phyloP scores from a whole-genome alignment of 2,888 invertebrate genomes.

The Scaptomyza polygonia region DNA sequence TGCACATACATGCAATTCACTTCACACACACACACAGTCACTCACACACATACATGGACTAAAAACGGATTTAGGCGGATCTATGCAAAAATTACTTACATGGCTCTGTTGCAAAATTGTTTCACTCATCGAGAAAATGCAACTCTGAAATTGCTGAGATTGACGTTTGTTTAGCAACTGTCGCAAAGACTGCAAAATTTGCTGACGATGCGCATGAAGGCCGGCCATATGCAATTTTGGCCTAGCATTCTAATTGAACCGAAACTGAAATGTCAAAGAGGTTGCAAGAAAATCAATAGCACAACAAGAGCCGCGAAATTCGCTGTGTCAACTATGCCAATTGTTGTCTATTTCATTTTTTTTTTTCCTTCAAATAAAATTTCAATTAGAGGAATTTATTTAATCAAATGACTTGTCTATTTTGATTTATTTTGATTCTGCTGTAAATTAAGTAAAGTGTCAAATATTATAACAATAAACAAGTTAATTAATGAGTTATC shows the following conservation, averaged over 20 bases:
- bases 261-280: constrained; percentile 60
- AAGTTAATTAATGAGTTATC: too few species aligned
- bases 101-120: constrained; percentile 38
- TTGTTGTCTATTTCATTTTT: neutral
- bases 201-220: constrained; percentile 47
- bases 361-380: neutral
- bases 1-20: constrained; percentile 72
- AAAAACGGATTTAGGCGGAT: constrained; percentile 58
- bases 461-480: too few species aligned
- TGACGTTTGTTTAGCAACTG: constrained; percentile 61
- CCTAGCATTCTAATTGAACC: constrained; percentile 69
- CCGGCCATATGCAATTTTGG: constrained; percentile 42
- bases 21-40: constrained; percentile 38
- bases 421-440: too few species aligned
- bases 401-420: too few species aligned
- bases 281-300: constrained; percentile 33
- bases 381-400: constrained; percentile 3
- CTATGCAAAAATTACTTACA: constrained; percentile 62
- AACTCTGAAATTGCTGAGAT: constrained; percentile 65
- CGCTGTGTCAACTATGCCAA: constrained; percentile 1
- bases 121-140: constrained; percentile 28
- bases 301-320: constrained; percentile 13
- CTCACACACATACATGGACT: constrained; percentile 14
- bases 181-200: constrained; percentile 46
- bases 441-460: too few species aligned